Base-by-base conservation (phyloP, 2,797 vertebrate genomes). In the Notolabrus celidotus region DNA sequence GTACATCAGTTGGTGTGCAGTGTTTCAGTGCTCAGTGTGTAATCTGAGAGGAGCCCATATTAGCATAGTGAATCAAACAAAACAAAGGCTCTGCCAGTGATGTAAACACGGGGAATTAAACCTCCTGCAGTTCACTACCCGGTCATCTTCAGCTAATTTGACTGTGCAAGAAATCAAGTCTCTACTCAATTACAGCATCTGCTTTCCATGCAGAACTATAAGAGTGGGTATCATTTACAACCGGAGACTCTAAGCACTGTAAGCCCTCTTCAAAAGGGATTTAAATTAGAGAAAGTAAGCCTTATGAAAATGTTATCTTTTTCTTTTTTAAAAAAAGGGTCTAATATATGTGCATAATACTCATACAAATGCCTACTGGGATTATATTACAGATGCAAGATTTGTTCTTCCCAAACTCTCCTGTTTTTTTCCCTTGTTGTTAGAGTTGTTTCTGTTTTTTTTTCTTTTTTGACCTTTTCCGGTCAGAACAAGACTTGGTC, bases 11-110 rank as follows among this genome's bases (percentile, higher is more conserved):
- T 42, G 70, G 56, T 86, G 57, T 67, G 68, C 62, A 53, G 74
- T 17, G 63, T 73, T 73, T 88, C 82, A 57, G 74, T 54, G 77
- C 77, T 79, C 53, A 46, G 75, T 80, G 75, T 85, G 84, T 71
- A 82, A 87, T 91, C 82, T 73, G 76, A 80, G 74, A 79, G 79
- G 79, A 80, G 77, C 71, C 77, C 72, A 77, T 86, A 90, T 92
- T 91, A 92, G 83, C 91, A 90, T 87, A 86, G 79, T 80, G 85
- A 91, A 92, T 92, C 81, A 92, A 91, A 89, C 79, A 86, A 90
- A 91, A 91, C 89, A 90, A 83, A 90, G 62, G 70, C 87, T 85
- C 77, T 85, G 78, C 77, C 85, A 86, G 69, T 62, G 84, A 82
- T 86, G 89, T 91, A 91, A 93, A 92, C 86, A 91, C 77, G 42